phyloP scores from a whole-genome alignment of 2,888 invertebrate genomes.

The Acronicta leporina region DNA sequence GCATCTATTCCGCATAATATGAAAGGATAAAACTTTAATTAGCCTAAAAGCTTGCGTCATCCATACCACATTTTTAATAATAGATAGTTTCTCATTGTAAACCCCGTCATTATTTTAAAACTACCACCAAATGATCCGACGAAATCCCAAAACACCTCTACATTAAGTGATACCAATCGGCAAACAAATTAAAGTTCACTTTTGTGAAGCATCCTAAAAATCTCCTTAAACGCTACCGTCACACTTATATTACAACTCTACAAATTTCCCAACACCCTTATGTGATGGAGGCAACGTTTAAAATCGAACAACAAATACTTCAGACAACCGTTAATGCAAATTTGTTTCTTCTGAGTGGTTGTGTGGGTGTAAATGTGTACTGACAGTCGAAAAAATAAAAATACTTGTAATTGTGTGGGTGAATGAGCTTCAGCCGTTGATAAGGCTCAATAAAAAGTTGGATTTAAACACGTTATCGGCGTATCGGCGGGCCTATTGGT shows the following conservation, averaged over 20 bases:
- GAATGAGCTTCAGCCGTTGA: constrained; percentile 75
- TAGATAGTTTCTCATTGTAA: constrained; percentile 43
- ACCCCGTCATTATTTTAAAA: constrained; percentile 39
- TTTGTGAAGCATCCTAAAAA: constrained; percentile 65
- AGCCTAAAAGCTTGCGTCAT: background rate
- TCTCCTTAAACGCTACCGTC: constrained; percentile 48
- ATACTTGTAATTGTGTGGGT: constrained; percentile 67
- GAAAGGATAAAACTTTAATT: too few relatives aligned
- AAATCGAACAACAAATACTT: constrained; percentile 23
- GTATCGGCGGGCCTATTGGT: constrained; percentile 73
- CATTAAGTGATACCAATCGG: constrained; percentile 65
- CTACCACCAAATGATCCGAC: constrained; percentile 38
- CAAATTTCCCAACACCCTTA: constrained; percentile 23
- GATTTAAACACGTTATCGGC: constrained; percentile 82
- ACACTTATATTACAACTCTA: constrained; percentile 9
- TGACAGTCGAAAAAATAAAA: constrained; percentile 60
- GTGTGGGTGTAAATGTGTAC: constrained; percentile 52
- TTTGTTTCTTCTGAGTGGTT: constrained; percentile 38
- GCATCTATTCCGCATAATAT: too few relatives aligned
- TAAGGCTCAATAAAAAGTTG: constrained; percentile 82
- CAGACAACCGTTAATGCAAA: constrained; percentile 11
- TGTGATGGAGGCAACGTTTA: background rate
- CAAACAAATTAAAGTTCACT: constrained; percentile 61
- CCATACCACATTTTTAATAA: background rate
- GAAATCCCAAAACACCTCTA: constrained; percentile 52